A percentile compares a stretch with the other conserved stretches of the same genome.
Conservation (phyloP, 2,797 vertebrate genomes). For the Labroides dimidiatus region DNA sequence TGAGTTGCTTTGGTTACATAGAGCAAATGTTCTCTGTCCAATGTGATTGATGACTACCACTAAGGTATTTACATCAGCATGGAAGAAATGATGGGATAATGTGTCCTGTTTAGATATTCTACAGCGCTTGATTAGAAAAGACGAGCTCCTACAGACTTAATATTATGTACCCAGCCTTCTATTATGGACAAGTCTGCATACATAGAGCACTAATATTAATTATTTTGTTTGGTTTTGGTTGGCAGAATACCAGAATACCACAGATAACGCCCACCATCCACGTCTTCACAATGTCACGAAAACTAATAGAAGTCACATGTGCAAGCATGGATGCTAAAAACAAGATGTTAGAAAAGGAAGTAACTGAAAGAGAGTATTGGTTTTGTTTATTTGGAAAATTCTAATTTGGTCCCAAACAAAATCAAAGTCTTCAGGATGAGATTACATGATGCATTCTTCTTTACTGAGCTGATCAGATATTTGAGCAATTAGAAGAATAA, state of each 20-base stretch:
- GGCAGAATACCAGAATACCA: background rate
- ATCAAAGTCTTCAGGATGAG: too few relatives aligned
- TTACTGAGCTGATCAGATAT: too few relatives aligned
- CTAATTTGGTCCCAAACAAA: too few relatives aligned
- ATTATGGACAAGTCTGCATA: background rate
- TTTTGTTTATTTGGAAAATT: too few relatives aligned
- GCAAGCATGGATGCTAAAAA: background rate
- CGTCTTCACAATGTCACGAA: background rate
- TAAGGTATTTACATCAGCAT: slow-evolving; percentile 34
- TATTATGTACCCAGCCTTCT: background rate
- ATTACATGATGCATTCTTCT: too few relatives aligned
- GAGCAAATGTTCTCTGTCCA: slow-evolving; percentile 52
- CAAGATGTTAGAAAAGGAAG: too few relatives aligned
- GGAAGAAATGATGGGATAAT: slow-evolving; percentile 35
- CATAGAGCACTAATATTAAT: background rate
- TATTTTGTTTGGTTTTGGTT: too few relatives aligned
- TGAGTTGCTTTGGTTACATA: slow-evolving; percentile 52
- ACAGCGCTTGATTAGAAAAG: slow-evolving; percentile 9
- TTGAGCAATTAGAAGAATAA: too few relatives aligned
- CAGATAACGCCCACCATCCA: background rate
- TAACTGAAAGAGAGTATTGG: too few relatives aligned
- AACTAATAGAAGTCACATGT: slow-evolving; percentile 3
- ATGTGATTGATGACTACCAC: slow-evolving; percentile 42
- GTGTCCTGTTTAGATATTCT: slow-evolving; percentile 32
- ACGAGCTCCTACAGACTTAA: slow-evolving; percentile 7